Evolutionary conservation across 2,888 invertebrate species (phyloP), one percentile per base, ranked within the genome.

Genomic region (Xanthia togata): DNA sequence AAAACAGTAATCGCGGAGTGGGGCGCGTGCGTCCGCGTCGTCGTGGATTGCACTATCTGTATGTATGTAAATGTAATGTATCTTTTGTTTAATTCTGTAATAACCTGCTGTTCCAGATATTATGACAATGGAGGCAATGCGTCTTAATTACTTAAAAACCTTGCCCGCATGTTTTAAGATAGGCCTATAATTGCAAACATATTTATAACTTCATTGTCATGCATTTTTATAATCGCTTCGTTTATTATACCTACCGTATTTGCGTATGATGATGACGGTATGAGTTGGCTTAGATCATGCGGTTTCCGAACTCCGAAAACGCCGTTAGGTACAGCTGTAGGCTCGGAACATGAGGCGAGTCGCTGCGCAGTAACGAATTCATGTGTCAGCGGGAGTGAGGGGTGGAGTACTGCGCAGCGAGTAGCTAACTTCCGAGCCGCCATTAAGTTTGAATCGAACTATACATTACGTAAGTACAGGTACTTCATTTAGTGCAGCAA

Each of bases 81-180:
- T 26, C n/a, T 38, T 38, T 55, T 70, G 50, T 41, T 63, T 38
- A 23, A 59, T 81, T 72, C 31, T 44, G 44, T 20, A 53, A 62
- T 65, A 65, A 68, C 2, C 31, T 31, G 31, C 50, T 73, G 83
- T n/a, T 71, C 83, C 60, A 73, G 70, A 57, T 82, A 78, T 35
- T 64, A 85, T 82, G 73, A 55, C 60, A 71, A 69, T 73, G 70
- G 68, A 70, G 63, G 64, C 35, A 64, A 67, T 31, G 14, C 55
- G 55, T 72, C 76, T 85, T 83, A 78, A 77, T 87, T 70, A 59
- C 59, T 71, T 8, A 62, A 53, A 73, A 67, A 76, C 82, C 79
- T 85, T 85, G 87, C 87, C 81, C 81, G 87, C 76, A 79, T 85
- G 81, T 73, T 70, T 71, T 41, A 83, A 70, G 87, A 83, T 83